Evolutionary conservation across 2,797 vertebrate genomes (phyloP).

Genomic region (Gastrophryne carolinensis): DNA sequence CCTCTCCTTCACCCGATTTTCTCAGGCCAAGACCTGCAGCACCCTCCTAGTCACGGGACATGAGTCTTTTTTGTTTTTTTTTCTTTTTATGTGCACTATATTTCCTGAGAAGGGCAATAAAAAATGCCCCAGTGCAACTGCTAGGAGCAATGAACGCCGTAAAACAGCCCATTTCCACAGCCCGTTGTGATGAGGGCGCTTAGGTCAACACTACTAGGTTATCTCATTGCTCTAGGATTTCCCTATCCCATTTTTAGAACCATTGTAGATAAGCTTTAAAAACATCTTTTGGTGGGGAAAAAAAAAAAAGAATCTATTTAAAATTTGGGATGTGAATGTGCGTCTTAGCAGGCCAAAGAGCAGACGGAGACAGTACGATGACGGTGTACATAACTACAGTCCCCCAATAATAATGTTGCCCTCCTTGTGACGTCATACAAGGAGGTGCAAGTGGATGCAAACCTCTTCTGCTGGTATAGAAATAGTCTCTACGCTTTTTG

Average conservation of each 20-base stretch:
- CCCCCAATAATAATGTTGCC: neutral
- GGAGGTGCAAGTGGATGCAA: neutral
- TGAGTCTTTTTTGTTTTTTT: constrained; percentile 64
- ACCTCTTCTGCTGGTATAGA: too few species aligned
- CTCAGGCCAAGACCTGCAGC: constrained; percentile 98
- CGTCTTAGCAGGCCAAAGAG: too few species aligned
- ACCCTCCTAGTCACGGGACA: constrained; percentile 94
- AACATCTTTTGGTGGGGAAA: neutral
- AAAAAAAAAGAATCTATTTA: neutral
- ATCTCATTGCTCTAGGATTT: neutral
- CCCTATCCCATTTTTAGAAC: neutral
- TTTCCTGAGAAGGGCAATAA: neutral
- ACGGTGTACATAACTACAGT: too few species aligned
- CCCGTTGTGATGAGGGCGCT: neutral
- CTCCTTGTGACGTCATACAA: neutral
- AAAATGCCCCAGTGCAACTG: neutral
- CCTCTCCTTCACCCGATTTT: constrained; percentile 96
- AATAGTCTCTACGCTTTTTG: too few species aligned
- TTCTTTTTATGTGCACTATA: neutral
- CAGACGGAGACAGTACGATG: too few species aligned
- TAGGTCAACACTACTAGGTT: neutral
- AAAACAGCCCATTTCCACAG: neutral
- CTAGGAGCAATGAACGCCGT: neutral
- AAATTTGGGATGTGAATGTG: neutral
- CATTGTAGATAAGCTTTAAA: too few species aligned